Evolutionary conservation across 2,888 invertebrate genomes (phyloP).

Genomic region (Gerosis bhagava): DNA sequence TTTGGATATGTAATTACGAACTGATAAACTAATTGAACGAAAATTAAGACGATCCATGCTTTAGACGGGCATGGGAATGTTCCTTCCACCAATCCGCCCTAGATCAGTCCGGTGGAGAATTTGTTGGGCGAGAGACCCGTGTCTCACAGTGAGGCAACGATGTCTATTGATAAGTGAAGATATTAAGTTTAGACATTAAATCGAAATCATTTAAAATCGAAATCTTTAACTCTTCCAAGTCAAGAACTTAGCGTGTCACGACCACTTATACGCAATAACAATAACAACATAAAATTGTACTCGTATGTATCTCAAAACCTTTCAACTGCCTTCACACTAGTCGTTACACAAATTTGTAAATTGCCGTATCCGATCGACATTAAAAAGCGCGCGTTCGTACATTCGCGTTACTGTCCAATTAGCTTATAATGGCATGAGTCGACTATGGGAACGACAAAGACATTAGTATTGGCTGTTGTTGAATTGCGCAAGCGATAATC

Average conservation of each 20-base stretch:
- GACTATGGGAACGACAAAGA: constrained; percentile 61
- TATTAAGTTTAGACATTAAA: too few species aligned
- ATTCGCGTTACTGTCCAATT: constrained; percentile 47
- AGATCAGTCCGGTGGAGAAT: too few species aligned
- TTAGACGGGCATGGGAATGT: too few species aligned
- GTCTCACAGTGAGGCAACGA: too few species aligned
- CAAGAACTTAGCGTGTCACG: constrained; percentile 2
- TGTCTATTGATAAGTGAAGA: too few species aligned
- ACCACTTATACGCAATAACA: constrained; percentile 9
- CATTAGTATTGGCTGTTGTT: constrained; percentile 46
- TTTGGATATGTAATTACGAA: too few species aligned
- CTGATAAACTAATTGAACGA: too few species aligned
- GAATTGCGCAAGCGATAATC: constrained; percentile 66
- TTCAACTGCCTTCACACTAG: constrained; percentile 29
- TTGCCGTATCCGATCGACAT: constrained; percentile 28
- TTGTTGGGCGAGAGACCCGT: too few species aligned
- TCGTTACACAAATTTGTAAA: constrained; percentile 27
- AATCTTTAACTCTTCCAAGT: too few species aligned
- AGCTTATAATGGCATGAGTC: constrained; percentile 58
- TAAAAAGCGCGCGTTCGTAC: constrained; percentile 21
- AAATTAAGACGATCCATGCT: too few species aligned
- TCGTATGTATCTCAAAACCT: constrained; percentile 22
- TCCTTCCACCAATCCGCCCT: too few species aligned
- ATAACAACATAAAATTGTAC: constrained; percentile 4
- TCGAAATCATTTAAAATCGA: too few species aligned